Percentiles rank a stretch among this genome's conserved stretches.
phyloP scores from a whole-genome alignment of 2,797 vertebrate genomes.

The Phylloscopus collybita region DNA sequence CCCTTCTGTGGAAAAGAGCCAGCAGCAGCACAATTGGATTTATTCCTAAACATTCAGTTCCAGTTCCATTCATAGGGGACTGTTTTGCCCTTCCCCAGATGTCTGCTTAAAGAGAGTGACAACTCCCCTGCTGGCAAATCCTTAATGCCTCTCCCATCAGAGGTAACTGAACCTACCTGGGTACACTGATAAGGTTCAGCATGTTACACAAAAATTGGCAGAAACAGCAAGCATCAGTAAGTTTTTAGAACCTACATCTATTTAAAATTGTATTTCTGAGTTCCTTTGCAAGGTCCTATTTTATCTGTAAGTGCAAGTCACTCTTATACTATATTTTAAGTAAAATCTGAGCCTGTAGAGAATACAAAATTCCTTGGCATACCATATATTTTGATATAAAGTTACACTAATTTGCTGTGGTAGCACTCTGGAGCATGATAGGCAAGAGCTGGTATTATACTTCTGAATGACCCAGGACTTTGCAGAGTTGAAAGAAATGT shows the following conservation, averaged over 20 bases:
- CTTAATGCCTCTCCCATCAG: background rate
- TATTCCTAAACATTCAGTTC: background rate
- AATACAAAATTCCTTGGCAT: background rate
- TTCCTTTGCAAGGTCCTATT: background rate
- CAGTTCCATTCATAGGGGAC: background rate
- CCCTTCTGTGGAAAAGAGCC: background rate
- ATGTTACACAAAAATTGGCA: background rate
- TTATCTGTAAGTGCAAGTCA: background rate
- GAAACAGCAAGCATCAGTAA: background rate
- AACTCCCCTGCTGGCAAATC: background rate
- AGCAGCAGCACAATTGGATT: background rate
- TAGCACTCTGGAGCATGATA: fast-evolving
- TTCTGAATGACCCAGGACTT: background rate
- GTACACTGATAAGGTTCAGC: background rate
- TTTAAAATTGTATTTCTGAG: background rate
- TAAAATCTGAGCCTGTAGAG: background rate
- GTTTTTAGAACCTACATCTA: background rate
- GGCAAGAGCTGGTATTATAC: background rate
- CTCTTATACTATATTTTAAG: background rate
- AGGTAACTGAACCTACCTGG: background rate
- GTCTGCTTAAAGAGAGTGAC: background rate
- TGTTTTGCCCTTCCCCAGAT: background rate
- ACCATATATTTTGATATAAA: background rate
- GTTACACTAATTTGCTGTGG: background rate
- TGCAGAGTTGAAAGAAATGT: background rate